These are phyloP conservation scores for Aleiodes alternator DNA, from an alignment of 2,888 invertebrate species.

Conservation along the genomic window DNA sequence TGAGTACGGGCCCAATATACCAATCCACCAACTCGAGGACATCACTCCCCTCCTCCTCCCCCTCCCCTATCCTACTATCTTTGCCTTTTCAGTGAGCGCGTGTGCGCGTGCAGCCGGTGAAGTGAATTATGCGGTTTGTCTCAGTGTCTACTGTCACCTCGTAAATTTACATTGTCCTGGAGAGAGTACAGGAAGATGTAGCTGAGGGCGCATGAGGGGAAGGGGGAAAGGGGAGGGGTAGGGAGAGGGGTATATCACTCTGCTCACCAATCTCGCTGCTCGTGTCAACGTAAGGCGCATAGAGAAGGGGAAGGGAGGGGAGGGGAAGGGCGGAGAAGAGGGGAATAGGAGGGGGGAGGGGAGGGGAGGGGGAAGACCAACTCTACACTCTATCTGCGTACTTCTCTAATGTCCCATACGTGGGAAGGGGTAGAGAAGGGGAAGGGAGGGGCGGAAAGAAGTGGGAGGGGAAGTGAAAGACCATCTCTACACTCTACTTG, in stretches of 20 bases:
- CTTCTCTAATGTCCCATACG: too few species aligned
- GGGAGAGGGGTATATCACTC: slow-evolving; percentile 14
- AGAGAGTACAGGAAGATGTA: slow-evolving; percentile 28
- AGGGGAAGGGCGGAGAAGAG: too few species aligned
- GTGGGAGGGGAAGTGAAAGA: too few species aligned
- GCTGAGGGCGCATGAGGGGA: slow-evolving; percentile 11
- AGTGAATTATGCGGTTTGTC: slow-evolving; percentile 66
- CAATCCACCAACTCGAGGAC: slow-evolving; percentile 17
- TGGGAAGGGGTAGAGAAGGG: too few species aligned
- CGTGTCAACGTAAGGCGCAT: too few species aligned
- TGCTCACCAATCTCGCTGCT: slow-evolving; percentile 6
- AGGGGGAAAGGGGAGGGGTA: not conserved
- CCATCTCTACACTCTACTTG: too few species aligned
- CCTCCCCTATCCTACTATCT: not conserved
- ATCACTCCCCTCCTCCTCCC: not conserved
- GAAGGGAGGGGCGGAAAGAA: too few species aligned
- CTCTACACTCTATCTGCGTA: too few species aligned
- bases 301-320: too few species aligned
- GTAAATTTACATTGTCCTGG: slow-evolving; percentile 66
- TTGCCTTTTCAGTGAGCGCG: slow-evolving; percentile 1
- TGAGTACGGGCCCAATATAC: slow-evolving; percentile 30
- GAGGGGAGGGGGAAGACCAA: too few species aligned
- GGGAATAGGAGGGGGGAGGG: too few species aligned
- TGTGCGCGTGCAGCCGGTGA: slow-evolving; percentile 45
- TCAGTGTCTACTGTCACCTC: slow-evolving; percentile 65